These are phyloP conservation scores for Eulithis prunata DNA, from an alignment of 2,888 invertebrate genomes.

Conservation along the genomic window DNA sequence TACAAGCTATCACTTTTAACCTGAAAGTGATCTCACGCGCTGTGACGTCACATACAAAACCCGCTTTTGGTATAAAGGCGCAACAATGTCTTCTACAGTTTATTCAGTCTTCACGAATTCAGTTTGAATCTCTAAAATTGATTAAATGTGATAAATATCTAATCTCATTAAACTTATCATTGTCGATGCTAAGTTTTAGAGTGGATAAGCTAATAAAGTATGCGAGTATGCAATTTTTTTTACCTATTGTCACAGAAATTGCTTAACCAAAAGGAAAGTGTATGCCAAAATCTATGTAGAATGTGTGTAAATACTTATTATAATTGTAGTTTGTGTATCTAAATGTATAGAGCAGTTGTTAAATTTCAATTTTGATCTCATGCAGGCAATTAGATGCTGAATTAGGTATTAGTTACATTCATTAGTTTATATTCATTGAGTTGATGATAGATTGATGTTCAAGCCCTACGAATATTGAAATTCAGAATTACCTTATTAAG, in stretches of 20 bases:
- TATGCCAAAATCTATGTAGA: constrained; percentile 70
- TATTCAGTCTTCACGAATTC: neutral
- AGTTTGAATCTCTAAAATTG: neutral
- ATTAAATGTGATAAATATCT: neutral
- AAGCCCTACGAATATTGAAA: too few species aligned
- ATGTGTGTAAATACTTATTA: neutral
- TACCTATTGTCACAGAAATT: too few species aligned
- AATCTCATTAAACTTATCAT: constrained; percentile 7
- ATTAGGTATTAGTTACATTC: constrained; percentile 38
- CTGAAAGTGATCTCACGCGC: too few species aligned
- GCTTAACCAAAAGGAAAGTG: constrained; percentile 56
- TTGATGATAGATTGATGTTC: too few species aligned
- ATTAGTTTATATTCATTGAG: neutral
- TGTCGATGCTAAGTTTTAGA: neutral
- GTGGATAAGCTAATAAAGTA: neutral
- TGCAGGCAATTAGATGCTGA: constrained; percentile 58
- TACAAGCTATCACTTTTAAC: too few species aligned
- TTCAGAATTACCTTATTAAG: too few species aligned
- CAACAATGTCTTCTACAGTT: too few species aligned
- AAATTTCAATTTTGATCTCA: constrained; percentile 66
- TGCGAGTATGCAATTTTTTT: neutral
- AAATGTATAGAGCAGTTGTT: constrained; percentile 14
- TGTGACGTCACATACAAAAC: too few species aligned
- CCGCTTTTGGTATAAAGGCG: too few species aligned
- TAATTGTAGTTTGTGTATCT: neutral